Conservation (phyloP, 2,888 invertebrate genomes). For the Cosmopolites sordidus region DNA sequence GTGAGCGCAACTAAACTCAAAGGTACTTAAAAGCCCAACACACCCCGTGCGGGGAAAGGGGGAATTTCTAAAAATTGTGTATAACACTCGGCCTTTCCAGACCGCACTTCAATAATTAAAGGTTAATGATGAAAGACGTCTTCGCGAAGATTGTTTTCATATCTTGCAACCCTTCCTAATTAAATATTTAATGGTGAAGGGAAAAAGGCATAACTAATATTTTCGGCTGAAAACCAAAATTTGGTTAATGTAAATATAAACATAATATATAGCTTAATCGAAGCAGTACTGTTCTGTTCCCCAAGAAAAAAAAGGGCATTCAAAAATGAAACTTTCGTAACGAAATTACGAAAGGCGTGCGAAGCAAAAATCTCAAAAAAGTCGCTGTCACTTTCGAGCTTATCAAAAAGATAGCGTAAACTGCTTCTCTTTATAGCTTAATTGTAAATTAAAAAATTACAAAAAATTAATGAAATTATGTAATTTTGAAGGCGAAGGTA, state of each 20-base stretch:
- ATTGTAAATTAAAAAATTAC: background rate
- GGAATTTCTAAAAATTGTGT: no score
- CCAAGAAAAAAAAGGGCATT: background rate
- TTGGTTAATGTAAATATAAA: background rate
- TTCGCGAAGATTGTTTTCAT: no score
- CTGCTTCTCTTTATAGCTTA: background rate
- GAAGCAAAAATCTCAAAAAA: conserved; percentile 6
- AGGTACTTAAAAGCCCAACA: no score
- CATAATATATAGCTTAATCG: conserved; percentile 1
- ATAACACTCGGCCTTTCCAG: no score
- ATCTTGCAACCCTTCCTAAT: no score
- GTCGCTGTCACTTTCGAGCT: conserved; percentile 4
- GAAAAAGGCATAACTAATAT: background rate
- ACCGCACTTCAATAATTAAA: no score
- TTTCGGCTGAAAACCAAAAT: background rate
- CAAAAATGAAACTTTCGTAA: conserved; percentile 6
- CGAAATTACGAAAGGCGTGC: conserved; percentile 4
- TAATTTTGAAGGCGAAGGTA: background rate
- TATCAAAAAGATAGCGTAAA: background rate
- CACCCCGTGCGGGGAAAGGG: no score
- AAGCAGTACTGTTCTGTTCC: background rate
- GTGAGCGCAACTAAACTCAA: no score
- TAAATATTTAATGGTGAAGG: background rate
- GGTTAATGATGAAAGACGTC: no score
- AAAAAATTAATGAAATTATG: background rate